Conservation (phyloP, 2,113 vertebrate genomes). For the Camarhynchus parvulus region DNA sequence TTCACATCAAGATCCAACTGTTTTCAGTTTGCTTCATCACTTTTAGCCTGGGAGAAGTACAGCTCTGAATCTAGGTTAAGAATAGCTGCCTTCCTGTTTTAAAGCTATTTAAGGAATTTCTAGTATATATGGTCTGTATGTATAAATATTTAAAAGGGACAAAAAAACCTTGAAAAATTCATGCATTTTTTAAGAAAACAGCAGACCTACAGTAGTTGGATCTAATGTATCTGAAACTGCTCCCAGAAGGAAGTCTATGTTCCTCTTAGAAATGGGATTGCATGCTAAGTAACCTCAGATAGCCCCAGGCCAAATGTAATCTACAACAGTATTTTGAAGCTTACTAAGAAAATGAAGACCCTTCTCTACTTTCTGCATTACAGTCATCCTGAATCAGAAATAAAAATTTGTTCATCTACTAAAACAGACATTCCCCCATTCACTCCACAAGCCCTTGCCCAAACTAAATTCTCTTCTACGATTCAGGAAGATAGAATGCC, state of each 20-base stretch:
- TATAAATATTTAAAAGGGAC: neutral
- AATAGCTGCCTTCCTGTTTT: neutral
- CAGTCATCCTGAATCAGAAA: neutral
- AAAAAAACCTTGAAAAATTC: neutral
- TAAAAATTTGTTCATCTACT: neutral
- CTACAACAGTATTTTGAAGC: neutral
- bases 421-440: neutral
- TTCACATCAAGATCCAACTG: neutral
- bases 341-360: neutral
- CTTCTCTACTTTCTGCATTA: neutral
- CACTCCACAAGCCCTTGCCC: neutral
- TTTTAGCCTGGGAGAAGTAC: neutral
- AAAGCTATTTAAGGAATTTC: neutral
- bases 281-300: neutral
- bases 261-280: neutral
- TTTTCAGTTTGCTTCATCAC: fast-evolving
- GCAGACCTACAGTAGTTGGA: neutral
- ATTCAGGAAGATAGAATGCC: neutral
- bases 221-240: neutral
- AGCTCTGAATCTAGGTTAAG: neutral
- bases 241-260: neutral
- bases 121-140: fast-evolving
- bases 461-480: neutral
- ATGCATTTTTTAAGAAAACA: neutral
- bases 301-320: neutral